A percentile compares a stretch with the other conserved stretches of the same genome.
Evolutionary conservation across 2,113 vertebrate species (phyloP).

Genomic region (Anseranas semipalmata): DNA sequence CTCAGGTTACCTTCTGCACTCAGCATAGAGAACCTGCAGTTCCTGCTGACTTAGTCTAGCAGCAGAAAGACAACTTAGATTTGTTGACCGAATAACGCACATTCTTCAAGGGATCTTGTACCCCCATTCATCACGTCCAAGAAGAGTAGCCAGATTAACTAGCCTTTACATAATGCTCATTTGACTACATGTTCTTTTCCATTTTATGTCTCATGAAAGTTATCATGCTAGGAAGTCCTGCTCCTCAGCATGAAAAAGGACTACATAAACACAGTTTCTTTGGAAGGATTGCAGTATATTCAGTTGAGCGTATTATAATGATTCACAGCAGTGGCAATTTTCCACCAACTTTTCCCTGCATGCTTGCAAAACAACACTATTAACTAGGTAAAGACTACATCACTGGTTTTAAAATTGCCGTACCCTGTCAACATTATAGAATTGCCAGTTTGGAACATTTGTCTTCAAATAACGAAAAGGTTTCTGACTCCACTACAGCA

Average conservation of each 20-base stretch:
- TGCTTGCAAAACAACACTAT: not conserved
- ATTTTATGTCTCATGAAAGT: not conserved
- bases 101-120: not conserved
- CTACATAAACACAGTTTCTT: not conserved
- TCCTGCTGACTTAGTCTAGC: not conserved
- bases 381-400: not conserved
- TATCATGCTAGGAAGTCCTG: not conserved
- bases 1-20: not conserved
- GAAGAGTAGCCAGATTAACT: not conserved
- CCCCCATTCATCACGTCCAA: not conserved
- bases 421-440: not conserved
- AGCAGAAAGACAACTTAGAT: not conserved
- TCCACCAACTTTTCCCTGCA: not conserved
- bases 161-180: not conserved
- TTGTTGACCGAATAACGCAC: not conserved
- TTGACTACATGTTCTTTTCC: not conserved
- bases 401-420: not conserved
- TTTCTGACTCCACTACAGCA: not conserved
- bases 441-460: not conserved
- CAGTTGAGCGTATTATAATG: not conserved
- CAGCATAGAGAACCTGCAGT: not conserved
- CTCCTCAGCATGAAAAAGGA: not conserved
- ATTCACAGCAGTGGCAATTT: not conserved
- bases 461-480: not conserved
- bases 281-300: not conserved